Evolutionary conservation across 53 echinoderm and acorn worm genomes (phyloP).

Genomic region (Stichopus horrens): DNA sequence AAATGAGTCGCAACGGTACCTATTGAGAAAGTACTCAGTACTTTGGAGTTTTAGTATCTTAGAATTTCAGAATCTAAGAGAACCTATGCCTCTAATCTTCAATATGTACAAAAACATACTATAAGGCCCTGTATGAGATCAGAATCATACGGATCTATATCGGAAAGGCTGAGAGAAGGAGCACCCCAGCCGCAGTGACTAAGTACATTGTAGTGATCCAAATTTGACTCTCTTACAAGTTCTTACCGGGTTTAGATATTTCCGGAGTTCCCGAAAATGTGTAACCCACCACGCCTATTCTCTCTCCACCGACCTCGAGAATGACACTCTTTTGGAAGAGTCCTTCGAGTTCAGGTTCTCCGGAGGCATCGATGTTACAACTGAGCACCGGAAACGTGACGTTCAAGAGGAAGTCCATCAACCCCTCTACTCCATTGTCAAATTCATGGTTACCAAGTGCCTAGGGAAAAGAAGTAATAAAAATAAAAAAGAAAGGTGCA

Average conservation of each 20-base stretch:
- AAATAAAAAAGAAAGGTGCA: not conserved
- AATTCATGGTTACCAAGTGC: slow-evolving; percentile 96
- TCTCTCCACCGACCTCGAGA: slow-evolving; percentile 55
- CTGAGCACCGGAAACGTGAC: slow-evolving; percentile 69
- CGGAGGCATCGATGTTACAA: slow-evolving; percentile 74
- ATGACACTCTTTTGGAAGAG: slow-evolving; percentile 62
- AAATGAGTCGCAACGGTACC: too few relatives aligned
- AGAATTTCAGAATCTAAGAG: too few relatives aligned
- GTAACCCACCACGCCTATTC: slow-evolving; percentile 83
- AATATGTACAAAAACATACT: too few relatives aligned
- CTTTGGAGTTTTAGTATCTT: too few relatives aligned
- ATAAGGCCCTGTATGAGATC: too few relatives aligned
- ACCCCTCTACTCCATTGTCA: slow-evolving; percentile 73
- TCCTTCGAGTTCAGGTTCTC: slow-evolving; percentile 67
- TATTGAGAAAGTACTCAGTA: too few relatives aligned
- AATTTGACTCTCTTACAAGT: not conserved
- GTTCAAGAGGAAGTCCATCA: slow-evolving; percentile 64
- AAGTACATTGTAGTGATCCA: too few relatives aligned
- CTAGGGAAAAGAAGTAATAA: slow-evolving; percentile 20
- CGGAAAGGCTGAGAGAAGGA: too few relatives aligned
- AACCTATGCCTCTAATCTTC: too few relatives aligned
- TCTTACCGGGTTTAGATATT: slow-evolving; percentile 57
- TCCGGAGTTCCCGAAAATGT: slow-evolving; percentile 65
- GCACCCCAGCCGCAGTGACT: too few relatives aligned
- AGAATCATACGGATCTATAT: too few relatives aligned